Conservation (phyloP, 1,140 invertebrate genomes). For the Agrilus planipennis region DNA sequence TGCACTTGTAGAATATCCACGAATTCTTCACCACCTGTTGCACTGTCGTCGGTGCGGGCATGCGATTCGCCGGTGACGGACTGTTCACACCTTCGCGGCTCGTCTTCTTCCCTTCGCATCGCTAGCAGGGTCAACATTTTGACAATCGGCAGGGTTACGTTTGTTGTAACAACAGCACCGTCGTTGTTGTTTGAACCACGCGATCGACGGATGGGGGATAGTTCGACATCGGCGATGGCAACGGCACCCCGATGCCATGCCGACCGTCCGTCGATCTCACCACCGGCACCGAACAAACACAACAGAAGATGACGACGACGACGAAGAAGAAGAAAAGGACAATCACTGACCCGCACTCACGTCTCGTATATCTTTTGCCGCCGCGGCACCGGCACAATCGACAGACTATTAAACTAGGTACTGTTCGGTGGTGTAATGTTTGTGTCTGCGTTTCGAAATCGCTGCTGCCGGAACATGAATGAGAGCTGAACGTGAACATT, state of each 20-base stretch:
- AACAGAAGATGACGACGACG: neutral
- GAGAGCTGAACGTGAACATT: constrained; percentile 19
- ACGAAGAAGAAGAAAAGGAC: too few species aligned
- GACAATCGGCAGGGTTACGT: too few species aligned
- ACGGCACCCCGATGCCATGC: constrained; percentile 17
- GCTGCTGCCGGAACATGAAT: constrained; percentile 17
- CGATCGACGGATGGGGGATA: too few species aligned
- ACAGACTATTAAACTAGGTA: too few species aligned
- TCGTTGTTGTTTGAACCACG: too few species aligned
- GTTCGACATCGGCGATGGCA: constrained; percentile 18
- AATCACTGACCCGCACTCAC: neutral
- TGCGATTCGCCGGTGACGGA: constrained; percentile 9
- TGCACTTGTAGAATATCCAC: constrained; percentile 50
- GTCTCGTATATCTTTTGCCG: neutral
- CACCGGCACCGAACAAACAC: constrained; percentile 8
- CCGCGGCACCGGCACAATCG: too few species aligned
- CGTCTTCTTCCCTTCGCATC: constrained; percentile 30
- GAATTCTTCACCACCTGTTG: constrained; percentile 38
- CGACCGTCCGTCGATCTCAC: too few species aligned
- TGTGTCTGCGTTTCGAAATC: constrained; percentile 9
- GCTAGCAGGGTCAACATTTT: constrained; percentile 32
- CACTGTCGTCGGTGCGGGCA: constrained; percentile 15
- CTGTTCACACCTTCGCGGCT: constrained; percentile 12
- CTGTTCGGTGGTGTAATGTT: too few species aligned
- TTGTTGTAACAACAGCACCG: too few species aligned